Base-by-base conservation (phyloP, 2,113 vertebrate species). In the Sorex araneus region DNA sequence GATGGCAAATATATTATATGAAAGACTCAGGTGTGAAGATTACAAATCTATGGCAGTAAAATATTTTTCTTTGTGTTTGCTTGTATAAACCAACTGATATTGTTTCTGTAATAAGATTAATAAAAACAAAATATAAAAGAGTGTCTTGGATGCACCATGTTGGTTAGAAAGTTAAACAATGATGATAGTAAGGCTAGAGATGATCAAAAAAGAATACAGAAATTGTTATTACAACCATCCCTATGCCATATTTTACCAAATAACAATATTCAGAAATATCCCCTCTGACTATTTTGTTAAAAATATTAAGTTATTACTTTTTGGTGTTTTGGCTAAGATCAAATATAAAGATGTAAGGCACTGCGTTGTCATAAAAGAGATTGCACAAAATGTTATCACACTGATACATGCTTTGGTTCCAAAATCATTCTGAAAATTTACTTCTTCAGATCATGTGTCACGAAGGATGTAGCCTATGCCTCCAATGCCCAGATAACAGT, bases 401-500 rank as follows among this genome's bases (percentile, higher is more conserved):
- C 0, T 27, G n/a, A 60, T 10, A 83, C 18, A 64, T 23, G 32
- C 36, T 84, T 66, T 60, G 73, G 57, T n/a, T 86, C 40, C 86
- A 40, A 73, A 81, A 73, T 36, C 25, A 74, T 32, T 84, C 69
- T 57, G 32, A 74, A 77, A 78, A 30, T 81, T 74, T 87, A 40
- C 21, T 34, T 78, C 54, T 15, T 67, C 77, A 28, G 76, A 18
- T 81, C 63, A 54, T 8, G 6, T 71, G 75, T 93, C 16, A 28
- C 66, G 70, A 30, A 87, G 6, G 9, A 6, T 90, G 11, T 1
- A 40, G 11, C 11, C 28, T 54, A 32, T 8, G 18, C 21, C 15
- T 8, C 67, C 57, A 60, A 30, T 50, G 13, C 15, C 7, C 6
- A 64, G n/a, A 28, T 23, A 21, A 69, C 43, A 5, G 34, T 43